Evolutionary conservation across 2,797 vertebrate genomes (phyloP).

Genomic region (Bradypodion pumilum): DNA sequence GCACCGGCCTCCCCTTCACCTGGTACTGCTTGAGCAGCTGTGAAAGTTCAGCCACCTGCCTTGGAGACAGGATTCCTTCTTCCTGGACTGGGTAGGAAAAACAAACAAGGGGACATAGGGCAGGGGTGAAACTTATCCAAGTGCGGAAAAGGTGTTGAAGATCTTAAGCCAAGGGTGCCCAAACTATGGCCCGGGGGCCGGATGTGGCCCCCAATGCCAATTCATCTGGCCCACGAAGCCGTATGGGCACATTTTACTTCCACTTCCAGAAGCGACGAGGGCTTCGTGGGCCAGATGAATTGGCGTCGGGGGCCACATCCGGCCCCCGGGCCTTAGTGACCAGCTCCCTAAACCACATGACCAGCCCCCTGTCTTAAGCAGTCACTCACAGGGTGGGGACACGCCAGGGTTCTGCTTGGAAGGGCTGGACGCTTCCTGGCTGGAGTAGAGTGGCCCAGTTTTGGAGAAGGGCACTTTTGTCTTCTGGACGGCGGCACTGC

Average conservation of each 20-base stretch:
- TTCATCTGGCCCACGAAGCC: too few relatives aligned
- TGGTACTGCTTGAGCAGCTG: constrained; percentile 59
- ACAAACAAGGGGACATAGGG: not conserved
- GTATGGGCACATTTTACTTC: too few relatives aligned
- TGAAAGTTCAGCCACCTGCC: constrained; percentile 62
- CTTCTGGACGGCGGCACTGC: constrained; percentile 62
- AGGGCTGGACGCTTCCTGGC: constrained; percentile 21
- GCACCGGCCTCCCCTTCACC: constrained; percentile 41
- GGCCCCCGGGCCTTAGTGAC: too few relatives aligned
- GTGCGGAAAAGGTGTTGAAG: not conserved
- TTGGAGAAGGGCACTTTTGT: constrained; percentile 64
- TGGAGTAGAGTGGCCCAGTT: not conserved
- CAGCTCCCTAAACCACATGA: too few relatives aligned
- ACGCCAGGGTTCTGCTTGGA: constrained; percentile 11
- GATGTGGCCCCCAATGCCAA: too few relatives aligned
- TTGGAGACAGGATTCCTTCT: constrained; percentile 6
- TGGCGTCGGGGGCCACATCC: too few relatives aligned
- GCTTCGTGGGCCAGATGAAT: too few relatives aligned
- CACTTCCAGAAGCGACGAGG: too few relatives aligned
- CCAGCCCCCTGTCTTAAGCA: too few relatives aligned
- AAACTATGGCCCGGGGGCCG: too few relatives aligned
- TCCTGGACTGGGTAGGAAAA: constrained; percentile 47
- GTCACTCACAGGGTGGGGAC: not conserved
- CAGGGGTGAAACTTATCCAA: not conserved
- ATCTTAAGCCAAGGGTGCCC: too few relatives aligned